Evolutionary conservation across 2,888 invertebrate species (phyloP).

Genomic region (Ennomos erosarius): DNA sequence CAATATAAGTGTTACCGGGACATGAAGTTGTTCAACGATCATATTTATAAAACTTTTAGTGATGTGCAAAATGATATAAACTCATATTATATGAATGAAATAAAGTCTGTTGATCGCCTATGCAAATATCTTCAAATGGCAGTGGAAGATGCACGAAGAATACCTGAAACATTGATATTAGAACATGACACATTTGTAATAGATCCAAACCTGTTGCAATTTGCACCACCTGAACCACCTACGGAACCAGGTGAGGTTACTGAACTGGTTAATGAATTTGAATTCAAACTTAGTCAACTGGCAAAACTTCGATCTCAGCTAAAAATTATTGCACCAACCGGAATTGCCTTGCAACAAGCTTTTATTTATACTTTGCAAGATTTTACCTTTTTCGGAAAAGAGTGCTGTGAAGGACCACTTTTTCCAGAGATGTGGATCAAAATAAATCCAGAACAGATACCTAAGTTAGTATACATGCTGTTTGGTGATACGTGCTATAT

Average conservation of each 20-base stretch:
- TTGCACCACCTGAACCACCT: conserved; percentile 48
- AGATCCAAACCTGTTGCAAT: conserved; percentile 74
- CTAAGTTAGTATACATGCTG: conserved; percentile 70
- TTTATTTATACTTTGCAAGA: conserved; percentile 83
- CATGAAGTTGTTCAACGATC: conserved; percentile 74
- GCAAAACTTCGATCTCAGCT: conserved; percentile 66
- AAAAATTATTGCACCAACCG: conserved; percentile 73
- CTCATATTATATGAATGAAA: conserved; percentile 73
- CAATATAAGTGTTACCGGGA: conserved; percentile 70
- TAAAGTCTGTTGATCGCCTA: conserved; percentile 78
- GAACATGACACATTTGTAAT: conserved; percentile 80
- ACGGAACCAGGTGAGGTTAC: conserved; percentile 42
- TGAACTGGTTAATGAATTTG: conserved; percentile 54
- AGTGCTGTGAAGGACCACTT: conserved; percentile 65
- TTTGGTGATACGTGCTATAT: conserved; percentile 85
- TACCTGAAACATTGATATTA: conserved; percentile 77
- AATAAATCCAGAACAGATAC: conserved; percentile 71
- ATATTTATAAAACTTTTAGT: conserved; percentile 72
- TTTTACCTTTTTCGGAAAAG: conserved; percentile 77
- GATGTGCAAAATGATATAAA: conserved; percentile 75
- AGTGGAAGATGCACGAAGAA: conserved; percentile 75
- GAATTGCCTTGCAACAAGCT: conserved; percentile 72
- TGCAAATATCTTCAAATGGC: conserved; percentile 81
- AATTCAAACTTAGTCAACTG: conserved; percentile 71
- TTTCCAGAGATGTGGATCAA: conserved; percentile 72